Evolutionary conservation across 1,140 invertebrate species (phyloP).

Genomic region (Chironomus striatipennis): DNA sequence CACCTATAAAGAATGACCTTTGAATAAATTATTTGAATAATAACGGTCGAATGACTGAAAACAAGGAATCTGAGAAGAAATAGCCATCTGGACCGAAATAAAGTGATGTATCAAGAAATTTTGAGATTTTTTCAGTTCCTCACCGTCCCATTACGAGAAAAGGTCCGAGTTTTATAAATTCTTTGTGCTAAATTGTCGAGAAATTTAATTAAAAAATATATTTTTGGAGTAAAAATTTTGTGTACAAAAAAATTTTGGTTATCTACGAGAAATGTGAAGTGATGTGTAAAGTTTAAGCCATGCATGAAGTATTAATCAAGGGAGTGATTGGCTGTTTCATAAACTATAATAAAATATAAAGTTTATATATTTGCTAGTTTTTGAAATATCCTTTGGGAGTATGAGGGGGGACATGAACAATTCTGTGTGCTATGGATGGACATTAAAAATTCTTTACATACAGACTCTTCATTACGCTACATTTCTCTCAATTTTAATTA

Average conservation of each 20-base stretch:
- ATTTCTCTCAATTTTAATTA: slow-evolving; percentile 9
- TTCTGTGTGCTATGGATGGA: not conserved
- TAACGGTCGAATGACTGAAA: not conserved
- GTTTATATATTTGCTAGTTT: not conserved
- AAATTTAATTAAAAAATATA: slow-evolving; percentile 18
- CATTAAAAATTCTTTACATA: not conserved
- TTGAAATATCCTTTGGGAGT: not conserved
- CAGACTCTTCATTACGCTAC: not conserved
- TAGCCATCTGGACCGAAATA: too few species aligned
- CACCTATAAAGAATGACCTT: not conserved
- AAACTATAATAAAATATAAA: slow-evolving; percentile 2
- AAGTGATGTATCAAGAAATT: not conserved
- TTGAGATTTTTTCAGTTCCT: not conserved
- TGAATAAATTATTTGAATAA: not conserved
- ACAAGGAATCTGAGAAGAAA: not conserved
- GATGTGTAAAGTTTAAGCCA: not conserved
- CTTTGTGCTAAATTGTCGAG: slow-evolving; percentile 11
- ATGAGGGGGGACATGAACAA: not conserved
- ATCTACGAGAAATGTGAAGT: not conserved
- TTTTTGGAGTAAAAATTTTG: not conserved
- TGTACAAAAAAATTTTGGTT: not conserved
- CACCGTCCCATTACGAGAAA: not conserved
- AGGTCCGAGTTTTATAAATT: not conserved
- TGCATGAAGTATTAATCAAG: slow-evolving; percentile 7
- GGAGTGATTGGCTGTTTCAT: slow-evolving; percentile 12